Conservation (phyloP, 2,797 vertebrate species). For the Enteromius mattozi region DNA sequence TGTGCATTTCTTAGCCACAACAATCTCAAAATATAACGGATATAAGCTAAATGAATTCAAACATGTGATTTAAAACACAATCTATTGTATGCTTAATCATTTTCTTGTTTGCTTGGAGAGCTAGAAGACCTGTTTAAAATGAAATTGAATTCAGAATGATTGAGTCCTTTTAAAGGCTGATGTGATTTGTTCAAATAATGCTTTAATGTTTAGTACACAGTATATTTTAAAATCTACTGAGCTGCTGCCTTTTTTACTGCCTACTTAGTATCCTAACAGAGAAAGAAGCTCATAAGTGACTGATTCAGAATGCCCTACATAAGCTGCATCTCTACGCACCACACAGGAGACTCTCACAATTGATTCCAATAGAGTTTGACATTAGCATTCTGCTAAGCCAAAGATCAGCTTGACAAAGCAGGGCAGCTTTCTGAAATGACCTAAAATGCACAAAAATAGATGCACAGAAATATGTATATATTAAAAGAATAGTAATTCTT, state of each 20-base stretch:
- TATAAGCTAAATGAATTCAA: background rate
- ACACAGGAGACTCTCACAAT: background rate
- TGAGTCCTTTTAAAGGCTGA: background rate
- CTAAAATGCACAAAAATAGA: background rate
- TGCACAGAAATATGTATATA: background rate
- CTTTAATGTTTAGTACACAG: background rate
- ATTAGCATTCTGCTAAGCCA: constrained; percentile 21
- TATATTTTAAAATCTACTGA: background rate
- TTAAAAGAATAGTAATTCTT: background rate
- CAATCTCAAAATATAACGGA: background rate
- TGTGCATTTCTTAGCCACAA: background rate
- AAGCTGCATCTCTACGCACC: background rate
- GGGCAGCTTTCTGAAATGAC: background rate
- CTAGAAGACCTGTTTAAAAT: background rate
- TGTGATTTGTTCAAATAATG: background rate
- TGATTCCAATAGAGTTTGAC: constrained; percentile 20
- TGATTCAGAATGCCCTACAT: constrained; percentile 18
- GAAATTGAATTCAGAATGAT: background rate
- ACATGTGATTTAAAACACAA: constrained; percentile 5
- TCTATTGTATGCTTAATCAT: background rate
- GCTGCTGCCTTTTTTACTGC: background rate
- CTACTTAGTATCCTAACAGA: constrained; percentile 25
- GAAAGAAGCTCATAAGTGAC: background rate
- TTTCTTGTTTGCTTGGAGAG: background rate
- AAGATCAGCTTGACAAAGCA: background rate